Conservation (phyloP, 1,140 invertebrate species). For the Neelides sp. region DNA sequence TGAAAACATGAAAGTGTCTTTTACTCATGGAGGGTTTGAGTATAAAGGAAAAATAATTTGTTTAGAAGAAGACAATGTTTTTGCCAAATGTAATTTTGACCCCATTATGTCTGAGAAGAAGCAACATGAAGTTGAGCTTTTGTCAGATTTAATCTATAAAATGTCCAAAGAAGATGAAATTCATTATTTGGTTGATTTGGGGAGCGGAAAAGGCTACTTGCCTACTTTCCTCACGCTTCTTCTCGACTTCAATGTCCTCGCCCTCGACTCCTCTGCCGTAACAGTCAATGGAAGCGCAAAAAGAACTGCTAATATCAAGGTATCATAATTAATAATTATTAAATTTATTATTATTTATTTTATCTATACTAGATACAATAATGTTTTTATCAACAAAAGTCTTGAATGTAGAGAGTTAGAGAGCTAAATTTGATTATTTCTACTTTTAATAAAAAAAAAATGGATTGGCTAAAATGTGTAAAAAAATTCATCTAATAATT, state of each 20-base stretch:
- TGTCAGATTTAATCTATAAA: conserved; percentile 43
- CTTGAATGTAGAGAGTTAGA: too few relatives aligned
- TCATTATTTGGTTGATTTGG: conserved; percentile 58
- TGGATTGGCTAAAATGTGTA: neutral
- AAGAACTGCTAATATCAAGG: conserved; percentile 47
- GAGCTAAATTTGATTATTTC: too few relatives aligned
- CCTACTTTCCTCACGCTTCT: conserved; percentile 56
- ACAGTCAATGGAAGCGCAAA: conserved; percentile 51
- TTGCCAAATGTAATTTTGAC: conserved; percentile 5
- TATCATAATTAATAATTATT: too few relatives aligned
- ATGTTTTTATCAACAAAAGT: too few relatives aligned
- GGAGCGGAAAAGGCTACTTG: conserved; percentile 74
- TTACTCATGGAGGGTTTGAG: conserved; percentile 27
- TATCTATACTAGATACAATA: too few relatives aligned
- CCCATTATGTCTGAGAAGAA: conserved; percentile 70
- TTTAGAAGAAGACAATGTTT: conserved; percentile 3
- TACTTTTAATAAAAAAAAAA: neutral
- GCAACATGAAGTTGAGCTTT: conserved; percentile 59
- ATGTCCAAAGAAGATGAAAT: conserved; percentile 32
- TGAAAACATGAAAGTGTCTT: conserved; percentile 32
- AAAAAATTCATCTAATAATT: neutral
- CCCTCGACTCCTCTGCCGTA: conserved; percentile 55
- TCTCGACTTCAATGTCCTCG: conserved; percentile 57
- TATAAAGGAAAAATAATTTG: conserved; percentile 15
- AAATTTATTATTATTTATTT: neutral